Base-by-base conservation (phyloP, 37 sponge, comb jelly and placozoan species). In the Cliona cf. orientalis region DNA sequence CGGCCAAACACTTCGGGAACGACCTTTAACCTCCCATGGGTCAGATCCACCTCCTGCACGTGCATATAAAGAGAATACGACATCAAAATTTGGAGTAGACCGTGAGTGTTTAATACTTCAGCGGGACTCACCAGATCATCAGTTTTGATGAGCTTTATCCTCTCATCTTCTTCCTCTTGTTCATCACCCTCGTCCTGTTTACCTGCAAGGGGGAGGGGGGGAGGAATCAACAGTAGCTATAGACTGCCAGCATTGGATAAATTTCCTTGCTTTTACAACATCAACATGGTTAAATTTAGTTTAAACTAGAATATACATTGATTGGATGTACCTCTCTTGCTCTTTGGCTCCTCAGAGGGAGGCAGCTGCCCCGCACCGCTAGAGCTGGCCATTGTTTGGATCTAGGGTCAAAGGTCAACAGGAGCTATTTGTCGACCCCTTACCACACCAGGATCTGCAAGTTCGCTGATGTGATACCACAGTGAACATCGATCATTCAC, bases 31-130 rank as follows among this genome's bases (percentile, higher is more conserved):
- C 83, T 46, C 0, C 72, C 68, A 46, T 91, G 91, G 14, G 91
- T 81, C 25, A 91, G 60, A 49, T 91, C 85, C 28, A 91, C 74
- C 4, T 81, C 79, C 91, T 91, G 46, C 35, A 35, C n/a, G n/a
- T n/a, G n/a, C n/a, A n/a, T n/a, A n/a, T n/a, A n/a, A n/a, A n/a
- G n/a, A n/a, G n/a, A n/a, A n/a, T n/a, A n/a, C n/a, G n/a, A n/a
- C n/a, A n/a, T n/a, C n/a, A n/a, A n/a, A n/a, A n/a, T n/a, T n/a
- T n/a, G n/a, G n/a, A n/a, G n/a, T n/a, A n/a, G n/a, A n/a, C n/a
- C n/a, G n/a, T n/a, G n/a, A n/a, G n/a, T n/a, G n/a, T n/a, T n/a
- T n/a, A n/a, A n/a, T n/a, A n/a, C n/a, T n/a, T n/a, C n/a, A n/a
- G n/a, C n/a, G n/a, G n/a, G n/a, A n/a, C n/a, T n/a, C n/a, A 49